A percentile compares a stretch with the other conserved stretches of the same genome.
Evolutionary conservation across 1,140 invertebrate genomes (phyloP).

Genomic region (Neotoxoptera formosana): DNA sequence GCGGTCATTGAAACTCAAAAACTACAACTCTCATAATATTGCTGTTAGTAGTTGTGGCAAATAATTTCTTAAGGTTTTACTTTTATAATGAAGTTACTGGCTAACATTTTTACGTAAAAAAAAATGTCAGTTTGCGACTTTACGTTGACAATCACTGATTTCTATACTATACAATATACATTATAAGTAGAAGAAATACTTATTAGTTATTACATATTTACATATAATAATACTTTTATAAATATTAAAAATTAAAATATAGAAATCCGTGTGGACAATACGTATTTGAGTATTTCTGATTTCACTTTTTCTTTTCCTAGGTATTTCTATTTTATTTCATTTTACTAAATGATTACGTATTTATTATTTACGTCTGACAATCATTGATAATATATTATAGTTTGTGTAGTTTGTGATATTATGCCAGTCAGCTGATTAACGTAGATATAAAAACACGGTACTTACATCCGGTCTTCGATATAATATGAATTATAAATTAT

Average conservation of each 20-base stretch:
- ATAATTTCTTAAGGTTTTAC: background rate
- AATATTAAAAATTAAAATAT: too few relatives aligned
- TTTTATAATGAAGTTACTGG: background rate
- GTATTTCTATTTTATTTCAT: too few relatives aligned
- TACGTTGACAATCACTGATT: background rate
- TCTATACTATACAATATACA: too few relatives aligned
- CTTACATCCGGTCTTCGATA: too few relatives aligned
- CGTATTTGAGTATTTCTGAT: background rate
- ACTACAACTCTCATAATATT: background rate
- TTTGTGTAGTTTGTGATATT: background rate
- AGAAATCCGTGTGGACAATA: too few relatives aligned
- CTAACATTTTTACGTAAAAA: background rate
- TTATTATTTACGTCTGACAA: background rate
- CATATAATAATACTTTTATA: too few relatives aligned
- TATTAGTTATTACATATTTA: too few relatives aligned
- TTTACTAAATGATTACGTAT: background rate
- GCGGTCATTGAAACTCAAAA: background rate
- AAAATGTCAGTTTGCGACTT: background rate
- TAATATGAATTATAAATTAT: too few relatives aligned
- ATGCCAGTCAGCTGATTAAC: background rate
- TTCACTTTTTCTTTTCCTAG: too few relatives aligned
- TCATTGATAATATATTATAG: background rate
- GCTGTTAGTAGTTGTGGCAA: background rate
- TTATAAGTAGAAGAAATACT: background rate
- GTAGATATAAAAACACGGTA: background rate